phyloP scores from a whole-genome alignment of 2,888 invertebrate genomes.

The Antitype chi region DNA sequence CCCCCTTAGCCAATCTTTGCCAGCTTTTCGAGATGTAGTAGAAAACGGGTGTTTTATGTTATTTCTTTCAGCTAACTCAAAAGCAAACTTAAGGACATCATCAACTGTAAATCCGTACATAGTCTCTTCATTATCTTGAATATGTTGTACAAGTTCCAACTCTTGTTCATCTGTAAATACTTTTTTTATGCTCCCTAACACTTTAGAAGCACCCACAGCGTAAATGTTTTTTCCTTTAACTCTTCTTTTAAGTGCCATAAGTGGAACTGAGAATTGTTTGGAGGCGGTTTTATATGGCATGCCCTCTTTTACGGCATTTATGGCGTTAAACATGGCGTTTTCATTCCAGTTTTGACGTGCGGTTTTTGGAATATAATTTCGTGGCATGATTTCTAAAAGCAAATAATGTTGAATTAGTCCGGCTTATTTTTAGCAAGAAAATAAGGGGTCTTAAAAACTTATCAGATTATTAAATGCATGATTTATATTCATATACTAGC shows the following conservation, averaged over 20 bases:
- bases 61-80: conserved; percentile 23
- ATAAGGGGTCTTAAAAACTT: no score
- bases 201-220: neutral
- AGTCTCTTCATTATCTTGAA: conserved; percentile 22
- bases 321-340: no score
- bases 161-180: conserved; percentile 17
- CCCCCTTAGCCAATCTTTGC: conserved; percentile 14
- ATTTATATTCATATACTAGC: neutral
- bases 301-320: conserved; percentile 24
- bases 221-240: no score
- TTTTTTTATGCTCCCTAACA: conserved; percentile 7
- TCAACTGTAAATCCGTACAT: conserved; percentile 21
- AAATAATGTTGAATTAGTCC: no score
- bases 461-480: neutral
- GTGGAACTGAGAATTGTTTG: no score
- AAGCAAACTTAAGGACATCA: conserved; percentile 20
- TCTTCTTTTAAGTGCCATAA: no score
- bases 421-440: no score
- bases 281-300: conserved; percentile 18
- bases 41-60: conserved; percentile 24
- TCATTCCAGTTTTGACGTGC: no score
- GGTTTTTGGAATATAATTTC: no score
- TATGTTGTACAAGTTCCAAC: conserved; percentile 24
- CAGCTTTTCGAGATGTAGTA: conserved; percentile 22
- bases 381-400: no score